Base-by-base conservation (phyloP, 2,797 vertebrate species). In the Spinibarbus caldwelli region DNA sequence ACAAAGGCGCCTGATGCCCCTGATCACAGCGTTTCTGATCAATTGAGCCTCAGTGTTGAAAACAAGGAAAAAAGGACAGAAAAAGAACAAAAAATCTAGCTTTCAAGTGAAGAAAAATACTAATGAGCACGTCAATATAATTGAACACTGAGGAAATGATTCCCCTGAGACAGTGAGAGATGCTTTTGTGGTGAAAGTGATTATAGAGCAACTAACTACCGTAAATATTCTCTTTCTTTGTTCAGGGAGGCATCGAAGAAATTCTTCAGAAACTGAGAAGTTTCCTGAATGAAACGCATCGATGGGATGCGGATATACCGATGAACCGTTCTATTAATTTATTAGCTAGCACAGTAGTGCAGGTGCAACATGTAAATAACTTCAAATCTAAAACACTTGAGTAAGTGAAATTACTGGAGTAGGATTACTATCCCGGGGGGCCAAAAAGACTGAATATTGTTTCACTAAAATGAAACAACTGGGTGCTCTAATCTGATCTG, bases 121-220 rank as follows among this genome's bases (percentile, higher is more conserved):
- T 84, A 80, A 86, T 87, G 87, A 87, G 87, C 82, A 84, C 81
- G 86, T 90, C 84, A 85, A 87, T 90, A 77, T 73, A 85, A 73
- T 47, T 64, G 71, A 19, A 29, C 76, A 73, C 49, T 82, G 47
- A 87, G 66, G 54, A 26, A 68, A 71, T 41, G n/a, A 78, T 78
- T 86, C 62, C 72, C n/a, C 68, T 19, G 66, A 85, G 78, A 49
- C 23, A 70, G 49, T 57, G 59, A 70, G 66, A 29, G 76, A 73
- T 21, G 47, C 62, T 73, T 87, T 89, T 83, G 80, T 78, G 52
- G 26, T 67, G 75, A 82, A 86, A 76, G 84, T 73, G 78, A 80
- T 84, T 87, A 87, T 73, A 54, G 72, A 78, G 78, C 54, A 62
- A 23, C 36, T 79, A 64, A 83, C 62, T 85, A 73, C 82, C 47